Percentiles rank a stretch among this genome's conserved stretches.
These are phyloP conservation scores for Sebastes kiyomatsui DNA, from an alignment of 2,797 vertebrate genomes.

Conservation along the genomic window DNA sequence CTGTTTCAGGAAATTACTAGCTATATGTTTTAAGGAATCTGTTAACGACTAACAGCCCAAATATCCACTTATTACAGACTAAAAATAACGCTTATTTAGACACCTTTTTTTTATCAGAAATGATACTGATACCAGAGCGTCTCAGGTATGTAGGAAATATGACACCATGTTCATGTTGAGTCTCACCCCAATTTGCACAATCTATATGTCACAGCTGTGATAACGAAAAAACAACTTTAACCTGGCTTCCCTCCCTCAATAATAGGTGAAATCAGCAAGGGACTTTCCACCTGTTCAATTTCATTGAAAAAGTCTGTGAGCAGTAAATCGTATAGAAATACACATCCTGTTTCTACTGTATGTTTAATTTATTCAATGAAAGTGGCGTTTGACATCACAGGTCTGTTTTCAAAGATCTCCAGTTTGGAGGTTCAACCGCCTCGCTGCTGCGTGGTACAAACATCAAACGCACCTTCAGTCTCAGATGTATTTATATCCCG, in stretches of 20 bases:
- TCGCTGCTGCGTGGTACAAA: constrained; percentile 41
- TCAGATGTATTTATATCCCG: constrained; percentile 72
- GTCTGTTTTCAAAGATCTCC: constrained; percentile 55
- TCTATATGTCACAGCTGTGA: constrained; percentile 14
- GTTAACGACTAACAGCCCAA: neutral
- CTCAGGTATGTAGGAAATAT: neutral
- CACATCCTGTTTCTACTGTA: neutral
- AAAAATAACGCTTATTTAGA: neutral
- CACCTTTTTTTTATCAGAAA: neutral
- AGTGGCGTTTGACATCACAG: constrained; percentile 61
- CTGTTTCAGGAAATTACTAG: too few relatives aligned
- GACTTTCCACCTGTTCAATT: neutral
- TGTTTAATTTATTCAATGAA: neutral
- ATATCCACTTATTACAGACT: neutral
- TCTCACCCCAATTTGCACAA: constrained; percentile 38
- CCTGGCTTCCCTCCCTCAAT: neutral
- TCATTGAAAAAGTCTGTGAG: neutral
- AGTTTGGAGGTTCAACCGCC: constrained; percentile 30
- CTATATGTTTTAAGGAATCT: neutral
- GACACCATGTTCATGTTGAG: neutral
- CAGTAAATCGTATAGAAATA: neutral
- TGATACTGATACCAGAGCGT: neutral
- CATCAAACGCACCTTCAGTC: constrained; percentile 62
- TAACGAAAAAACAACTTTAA: constrained; percentile 34
- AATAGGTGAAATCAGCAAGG: constrained; percentile 54